These are phyloP conservation scores for Diadophis punctatus DNA, from an alignment of 2,113 vertebrate species.

Conservation along the genomic window DNA sequence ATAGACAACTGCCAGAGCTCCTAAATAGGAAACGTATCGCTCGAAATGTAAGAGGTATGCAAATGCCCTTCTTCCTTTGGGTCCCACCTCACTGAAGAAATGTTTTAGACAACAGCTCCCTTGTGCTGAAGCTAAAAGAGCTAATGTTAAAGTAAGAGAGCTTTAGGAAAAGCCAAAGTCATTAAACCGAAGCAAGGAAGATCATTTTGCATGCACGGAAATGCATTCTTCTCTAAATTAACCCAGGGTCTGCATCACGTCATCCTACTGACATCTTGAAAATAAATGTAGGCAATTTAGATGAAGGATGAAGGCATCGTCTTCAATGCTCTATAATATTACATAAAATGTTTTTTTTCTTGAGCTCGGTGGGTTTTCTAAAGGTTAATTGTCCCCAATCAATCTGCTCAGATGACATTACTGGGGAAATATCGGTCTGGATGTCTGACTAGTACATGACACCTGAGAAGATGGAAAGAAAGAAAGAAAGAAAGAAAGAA, in stretches of 20 bases:
- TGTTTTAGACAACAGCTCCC: background rate
- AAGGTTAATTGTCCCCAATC: constrained; percentile 54
- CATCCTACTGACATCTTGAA: constrained; percentile 57
- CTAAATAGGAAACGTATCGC: background rate
- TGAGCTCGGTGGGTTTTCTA: constrained; percentile 45
- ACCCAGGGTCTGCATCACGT: constrained; percentile 39
- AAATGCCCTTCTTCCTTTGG: background rate
- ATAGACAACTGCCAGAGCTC: background rate
- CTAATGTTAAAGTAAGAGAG: constrained; percentile 7
- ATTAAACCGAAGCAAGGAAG: constrained; percentile 18
- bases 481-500: constrained; percentile 19
- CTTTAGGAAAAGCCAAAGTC: constrained; percentile 33
- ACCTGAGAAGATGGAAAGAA: constrained; percentile 19
- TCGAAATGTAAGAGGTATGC: background rate
- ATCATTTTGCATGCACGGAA: constrained; percentile 39
- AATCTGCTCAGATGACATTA: constrained; percentile 50
- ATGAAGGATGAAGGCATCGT: constrained; percentile 56
- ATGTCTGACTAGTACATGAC: constrained; percentile 25
- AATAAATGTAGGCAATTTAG: constrained; percentile 59
- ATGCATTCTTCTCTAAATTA: constrained; percentile 57
- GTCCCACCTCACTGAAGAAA: background rate
- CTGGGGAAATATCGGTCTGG: constrained; percentile 39
- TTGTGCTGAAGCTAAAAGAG: constrained; percentile 23
- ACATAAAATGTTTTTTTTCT: constrained; percentile 44
- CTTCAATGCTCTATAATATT: constrained; percentile 35